A percentile compares a stretch with the other conserved stretches of the same genome.
Evolutionary conservation across 2,888 invertebrate species (phyloP).

Genomic region (Leptinotarsa juncta): DNA sequence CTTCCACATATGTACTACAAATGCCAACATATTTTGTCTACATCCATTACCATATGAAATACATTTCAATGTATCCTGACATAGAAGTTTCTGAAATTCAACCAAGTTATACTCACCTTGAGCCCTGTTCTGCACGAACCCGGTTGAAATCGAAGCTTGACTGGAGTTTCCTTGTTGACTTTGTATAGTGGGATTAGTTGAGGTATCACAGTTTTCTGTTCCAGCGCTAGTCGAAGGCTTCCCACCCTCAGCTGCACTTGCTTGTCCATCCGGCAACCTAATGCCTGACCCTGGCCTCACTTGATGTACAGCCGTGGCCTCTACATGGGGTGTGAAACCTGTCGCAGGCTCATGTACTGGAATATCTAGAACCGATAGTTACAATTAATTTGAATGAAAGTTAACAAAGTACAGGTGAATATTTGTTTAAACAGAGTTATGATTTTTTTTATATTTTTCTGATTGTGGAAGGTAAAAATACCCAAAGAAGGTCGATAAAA

Average conservation of each 20-base stretch:
- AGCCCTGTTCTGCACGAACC: constrained; percentile 47
- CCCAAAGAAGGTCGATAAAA: too few species aligned
- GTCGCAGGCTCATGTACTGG: constrained; percentile 69
- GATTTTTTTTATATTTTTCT: not conserved
- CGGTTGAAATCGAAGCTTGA: constrained; percentile 37
- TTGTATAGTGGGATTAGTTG: constrained; percentile 34
- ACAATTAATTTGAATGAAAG: constrained; percentile 34
- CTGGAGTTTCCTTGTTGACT: constrained; percentile 35
- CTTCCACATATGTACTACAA: too few species aligned
- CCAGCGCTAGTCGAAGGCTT: constrained; percentile 35
- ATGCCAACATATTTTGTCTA: too few species aligned
- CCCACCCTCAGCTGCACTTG: constrained; percentile 27
- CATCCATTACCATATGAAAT: too few species aligned
- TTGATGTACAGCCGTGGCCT: constrained; percentile 55
- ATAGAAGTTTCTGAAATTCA: not conserved
- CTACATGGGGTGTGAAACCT: constrained; percentile 47
- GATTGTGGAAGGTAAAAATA: too few species aligned
- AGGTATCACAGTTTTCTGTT: constrained; percentile 37
- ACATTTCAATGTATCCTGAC: too few species aligned
- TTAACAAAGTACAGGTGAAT: not conserved
- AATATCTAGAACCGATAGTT: constrained; percentile 63
- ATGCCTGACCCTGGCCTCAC: constrained; percentile 57
- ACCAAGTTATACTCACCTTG: constrained; percentile 40
- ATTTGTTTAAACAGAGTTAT: too few species aligned
- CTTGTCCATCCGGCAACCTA: constrained; percentile 57